Evolutionary conservation across 2,888 invertebrate genomes (phyloP), one percentile per base, ranked within the genome.

Genomic region (Drosophila borborema): DNA sequence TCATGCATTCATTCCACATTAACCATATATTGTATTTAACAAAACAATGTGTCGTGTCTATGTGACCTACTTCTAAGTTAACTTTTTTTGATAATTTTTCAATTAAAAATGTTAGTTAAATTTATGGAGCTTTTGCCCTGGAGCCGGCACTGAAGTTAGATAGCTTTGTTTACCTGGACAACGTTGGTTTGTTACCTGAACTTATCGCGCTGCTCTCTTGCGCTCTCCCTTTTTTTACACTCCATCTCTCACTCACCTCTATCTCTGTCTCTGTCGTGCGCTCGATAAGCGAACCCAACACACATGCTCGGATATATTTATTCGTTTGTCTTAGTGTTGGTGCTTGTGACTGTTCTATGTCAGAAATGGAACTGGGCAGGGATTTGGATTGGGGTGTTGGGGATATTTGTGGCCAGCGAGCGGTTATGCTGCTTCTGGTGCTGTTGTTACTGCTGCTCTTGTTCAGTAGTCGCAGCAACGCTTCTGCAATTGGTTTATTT

Each of bases 81-180:
- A n/a, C 2, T 28, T 28, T 28, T 9, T n/a, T 10, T 31, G n/a
- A 51, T 51, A 51, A 51, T 34, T 51, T 41, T 41, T 38, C 16
- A 34, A 34, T 34, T 45, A 34, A 45, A 31, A 45, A 20, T n/a
- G 14, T 51, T 51, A 8, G 36, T 28, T n/a, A 28, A 40, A 34
- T 34, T 51, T 14, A 28, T 55, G n/a, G 43, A 72, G 20, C 48
- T 65, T 58, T 58, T 55, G 20, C 23, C 6, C 31, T 18, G 12
- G 58, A 61, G 14, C 54, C 67, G 61, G 67, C 66, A 78, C 65
- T 78, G 65, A 18, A 18, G 20, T 31, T 65, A 51, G 43, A 55
- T 79, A 66, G 61, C 61, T 67, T 59, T 72, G 69, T 87, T 84
- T 89, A 89, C 90, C 90, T 89, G 84, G 66, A 28, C 38, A 31